Base-by-base conservation (phyloP, 2,797 vertebrate species). In the Rhinophrynus dorsalis region DNA sequence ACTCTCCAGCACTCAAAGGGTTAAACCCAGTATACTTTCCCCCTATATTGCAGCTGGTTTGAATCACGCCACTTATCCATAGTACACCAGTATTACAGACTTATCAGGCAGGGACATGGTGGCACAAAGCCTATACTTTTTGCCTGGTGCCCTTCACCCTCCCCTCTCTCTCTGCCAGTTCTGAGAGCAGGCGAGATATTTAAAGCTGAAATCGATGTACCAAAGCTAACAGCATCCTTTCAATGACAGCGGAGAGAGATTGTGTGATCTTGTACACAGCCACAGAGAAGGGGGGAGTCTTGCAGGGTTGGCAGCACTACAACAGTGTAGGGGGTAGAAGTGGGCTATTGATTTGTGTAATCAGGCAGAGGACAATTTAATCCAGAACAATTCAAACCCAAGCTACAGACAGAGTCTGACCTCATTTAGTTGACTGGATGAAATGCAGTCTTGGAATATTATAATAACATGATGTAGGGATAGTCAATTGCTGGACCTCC, bases 141-240 rank as follows among this genome's bases (percentile, higher is more conserved):
- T 21, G 27, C 6, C 11, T 38, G 18, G 21, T 60, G 57, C 38
- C 57, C 57, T 60, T 60, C 57, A 60, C 9, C 21, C 51, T 45
- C 15, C 15, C 26, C 17, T 18, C 13, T 9, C n/a, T 13, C 40
- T 45, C 40, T 29, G 38, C 38, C 40, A 30, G 27, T 45, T 60
- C 57, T 29, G 57, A 26, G 57, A 45, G 38, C 40, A 45, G 38
- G 55, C 5, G 26, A 60, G 38, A 60, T 60, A 60, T 60, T 60
- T 60, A 60, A 60, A 60, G 57, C 57, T 60, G 26, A 29, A 60
- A 60, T 60, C 57, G 26, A 60, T 60, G 57, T 7, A 15, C 57
- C 45, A 30, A 60, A 45, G 38, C 57, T 40, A 60, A 45, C 40
- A 60, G 57, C 57, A 44, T 38, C 57, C 45, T 60, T 60, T 60